Conservation (phyloP, 53 echinoderm and acorn worm genomes). For the Luidia sarsii region DNA sequence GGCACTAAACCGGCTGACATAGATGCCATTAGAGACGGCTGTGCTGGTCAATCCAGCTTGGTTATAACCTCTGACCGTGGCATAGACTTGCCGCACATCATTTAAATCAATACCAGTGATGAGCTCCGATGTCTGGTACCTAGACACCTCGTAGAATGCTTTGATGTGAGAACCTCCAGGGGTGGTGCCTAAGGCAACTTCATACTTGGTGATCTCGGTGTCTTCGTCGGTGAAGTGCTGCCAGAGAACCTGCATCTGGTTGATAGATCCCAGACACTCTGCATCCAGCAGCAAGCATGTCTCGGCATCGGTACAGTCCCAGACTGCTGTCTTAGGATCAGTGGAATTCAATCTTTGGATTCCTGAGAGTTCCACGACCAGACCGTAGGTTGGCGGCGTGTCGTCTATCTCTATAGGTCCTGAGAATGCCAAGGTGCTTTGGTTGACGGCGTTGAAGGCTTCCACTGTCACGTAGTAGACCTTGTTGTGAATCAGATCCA, state of each 20-base stretch:
- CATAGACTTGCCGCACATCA: slow-evolving; percentile 11
- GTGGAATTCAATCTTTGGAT: slow-evolving; percentile 9
- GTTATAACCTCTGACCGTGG: slow-evolving; percentile 46
- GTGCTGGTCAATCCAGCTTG: slow-evolving; percentile 52
- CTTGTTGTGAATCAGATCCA: slow-evolving; percentile 24
- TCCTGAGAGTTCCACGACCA: slow-evolving; percentile 25
- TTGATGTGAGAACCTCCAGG: slow-evolving; percentile 59
- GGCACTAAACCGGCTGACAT: slow-evolving; percentile 45
- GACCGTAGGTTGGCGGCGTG: slow-evolving; percentile 14
- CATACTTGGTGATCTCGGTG: slow-evolving; percentile 51
- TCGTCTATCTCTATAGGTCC: slow-evolving; percentile 18
- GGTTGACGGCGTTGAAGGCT: slow-evolving; percentile 38
- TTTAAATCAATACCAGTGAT: slow-evolving; percentile 25
- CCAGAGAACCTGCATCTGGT: slow-evolving; percentile 28
- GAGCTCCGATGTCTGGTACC: slow-evolving; percentile 18
- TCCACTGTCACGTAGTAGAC: slow-evolving; percentile 29
- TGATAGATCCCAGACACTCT: slow-evolving; percentile 32
- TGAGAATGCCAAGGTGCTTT: slow-evolving; percentile 37
- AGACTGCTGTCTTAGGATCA: slow-evolving; percentile 3
- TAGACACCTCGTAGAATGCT: slow-evolving; percentile 39
- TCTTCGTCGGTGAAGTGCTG: slow-evolving; percentile 47
- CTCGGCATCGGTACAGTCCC: slow-evolving; percentile 10
- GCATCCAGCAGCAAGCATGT: slow-evolving; percentile 19
- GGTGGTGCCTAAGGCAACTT: slow-evolving; percentile 55
- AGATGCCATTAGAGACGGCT: slow-evolving; percentile 60